A percentile compares a stretch with the other conserved stretches of the same genome.
phyloP scores from a whole-genome alignment of 2,888 invertebrate species.

The Hymenopus coronatus region DNA sequence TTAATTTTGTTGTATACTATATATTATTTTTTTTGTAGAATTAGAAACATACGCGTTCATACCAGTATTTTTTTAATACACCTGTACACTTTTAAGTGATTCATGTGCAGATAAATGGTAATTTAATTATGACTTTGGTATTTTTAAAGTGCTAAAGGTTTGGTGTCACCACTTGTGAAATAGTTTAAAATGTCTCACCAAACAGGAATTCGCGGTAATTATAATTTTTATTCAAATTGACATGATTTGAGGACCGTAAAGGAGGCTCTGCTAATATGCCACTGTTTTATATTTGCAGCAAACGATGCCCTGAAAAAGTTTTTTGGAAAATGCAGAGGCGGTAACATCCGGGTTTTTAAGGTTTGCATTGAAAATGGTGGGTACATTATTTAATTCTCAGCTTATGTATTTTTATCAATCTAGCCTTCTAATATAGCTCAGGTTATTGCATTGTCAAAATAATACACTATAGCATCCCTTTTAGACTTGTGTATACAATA shows the following conservation, averaged over 20 bases:
- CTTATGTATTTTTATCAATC: too few relatives aligned
- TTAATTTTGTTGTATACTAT: neutral
- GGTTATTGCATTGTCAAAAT: too few relatives aligned
- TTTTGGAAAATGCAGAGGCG: conserved; percentile 79
- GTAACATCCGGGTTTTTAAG: conserved; percentile 76
- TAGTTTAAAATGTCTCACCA: conserved; percentile 77
- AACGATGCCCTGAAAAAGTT: conserved; percentile 77
- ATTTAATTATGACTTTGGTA: neutral
- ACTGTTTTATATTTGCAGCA: conserved; percentile 56
- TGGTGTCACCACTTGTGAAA: neutral
- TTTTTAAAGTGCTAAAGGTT: neutral
- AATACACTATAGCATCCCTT: too few relatives aligned
- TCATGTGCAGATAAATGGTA: neutral
- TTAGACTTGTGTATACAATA: too few relatives aligned
- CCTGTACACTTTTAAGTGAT: neutral
- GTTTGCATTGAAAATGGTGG: conserved; percentile 84
- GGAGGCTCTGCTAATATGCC: conserved; percentile 25
- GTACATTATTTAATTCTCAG: conserved; percentile 33
- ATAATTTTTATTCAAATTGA: conserved; percentile 24
- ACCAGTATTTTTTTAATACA: neutral
- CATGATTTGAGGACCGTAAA: conserved; percentile 12
- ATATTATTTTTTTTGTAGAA: neutral
- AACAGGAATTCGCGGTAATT: conserved; percentile 81
- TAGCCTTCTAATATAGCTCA: too few relatives aligned
- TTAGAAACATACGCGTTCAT: neutral